Conservation (phyloP, 2,888 invertebrate species). For the Ferrisia virgata region DNA sequence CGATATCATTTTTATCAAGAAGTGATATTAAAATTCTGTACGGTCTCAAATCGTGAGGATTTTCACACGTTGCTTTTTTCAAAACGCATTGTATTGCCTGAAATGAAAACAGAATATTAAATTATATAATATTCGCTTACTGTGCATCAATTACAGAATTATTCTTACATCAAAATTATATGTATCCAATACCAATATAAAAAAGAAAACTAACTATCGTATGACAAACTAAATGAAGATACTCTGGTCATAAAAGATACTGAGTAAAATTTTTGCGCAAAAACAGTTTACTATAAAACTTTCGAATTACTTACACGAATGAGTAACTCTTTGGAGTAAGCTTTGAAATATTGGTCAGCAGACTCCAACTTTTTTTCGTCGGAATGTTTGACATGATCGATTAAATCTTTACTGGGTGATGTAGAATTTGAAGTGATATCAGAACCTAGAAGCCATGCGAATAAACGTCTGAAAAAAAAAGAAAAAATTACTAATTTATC, state of each 20-base stretch:
- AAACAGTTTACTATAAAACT: neutral
- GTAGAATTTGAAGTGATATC: conserved; percentile 59
- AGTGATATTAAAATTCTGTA: conserved; percentile 78
- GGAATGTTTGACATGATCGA: conserved; percentile 48
- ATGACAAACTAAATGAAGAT: no score
- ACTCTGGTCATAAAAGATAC: no score
- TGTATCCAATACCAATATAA: no score
- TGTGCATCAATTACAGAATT: no score
- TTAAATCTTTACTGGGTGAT: conserved; percentile 50
- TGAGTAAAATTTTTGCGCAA: neutral
- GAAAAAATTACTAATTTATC: no score
- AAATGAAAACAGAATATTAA: conserved; percentile 46
- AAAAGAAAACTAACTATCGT: no score
- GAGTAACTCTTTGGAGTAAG: conserved; percentile 65
- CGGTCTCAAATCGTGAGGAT: conserved; percentile 64
- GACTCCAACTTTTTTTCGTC: conserved; percentile 50
- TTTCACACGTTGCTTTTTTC: conserved; percentile 59
- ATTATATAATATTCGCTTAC: no score
- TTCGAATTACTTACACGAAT: conserved; percentile 52
- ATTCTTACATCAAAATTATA: no score
- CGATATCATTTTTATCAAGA: conserved; percentile 83
- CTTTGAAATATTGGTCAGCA: conserved; percentile 62
- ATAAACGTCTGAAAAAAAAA: conserved; percentile 62
- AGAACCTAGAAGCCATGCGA: conserved; percentile 77
- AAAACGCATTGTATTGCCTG: conserved; percentile 62